A percentile compares a stretch with the other conserved stretches of the same genome.
These are phyloP conservation scores for Paradoxurus hermaphroditus DNA, from an alignment of 2,113 vertebrate species.

Conservation along the genomic window DNA sequence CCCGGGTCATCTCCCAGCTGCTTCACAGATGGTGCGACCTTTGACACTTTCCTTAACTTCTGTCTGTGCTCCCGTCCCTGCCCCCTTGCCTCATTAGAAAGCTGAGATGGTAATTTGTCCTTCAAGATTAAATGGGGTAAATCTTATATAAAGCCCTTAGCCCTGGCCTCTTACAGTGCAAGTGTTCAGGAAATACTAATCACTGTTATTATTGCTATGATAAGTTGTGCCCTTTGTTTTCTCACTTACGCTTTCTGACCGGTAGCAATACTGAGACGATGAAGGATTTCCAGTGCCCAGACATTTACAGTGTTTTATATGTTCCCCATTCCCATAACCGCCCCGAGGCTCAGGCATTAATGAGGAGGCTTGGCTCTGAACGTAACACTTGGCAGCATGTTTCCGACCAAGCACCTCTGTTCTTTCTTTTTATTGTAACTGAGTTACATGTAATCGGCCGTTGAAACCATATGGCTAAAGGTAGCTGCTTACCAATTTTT, in stretches of 20 bases:
- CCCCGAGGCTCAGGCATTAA: neutral
- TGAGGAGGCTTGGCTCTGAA: neutral
- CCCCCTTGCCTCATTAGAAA: neutral
- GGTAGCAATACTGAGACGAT: neutral
- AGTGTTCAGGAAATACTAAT: neutral
- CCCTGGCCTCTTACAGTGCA: neutral
- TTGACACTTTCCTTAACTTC: neutral
- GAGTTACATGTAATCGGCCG: neutral
- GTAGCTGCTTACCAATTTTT: neutral
- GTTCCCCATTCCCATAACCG: neutral
- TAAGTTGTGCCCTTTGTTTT: neutral
- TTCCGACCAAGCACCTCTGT: neutral
- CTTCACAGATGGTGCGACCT: neutral
- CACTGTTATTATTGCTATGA: neutral
- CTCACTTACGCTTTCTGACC: neutral
- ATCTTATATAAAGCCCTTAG: neutral
- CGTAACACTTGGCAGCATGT: neutral
- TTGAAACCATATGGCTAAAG: neutral
- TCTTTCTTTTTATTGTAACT: neutral
- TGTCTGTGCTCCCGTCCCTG: fast-evolving
- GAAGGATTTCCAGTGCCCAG: neutral
- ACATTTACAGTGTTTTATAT: neutral
- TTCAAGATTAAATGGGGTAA: neutral
- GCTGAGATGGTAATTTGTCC: neutral
- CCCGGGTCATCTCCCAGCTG: neutral